phyloP scores from a whole-genome alignment of 2,797 vertebrate genomes.

The Tragopan temminckii region DNA sequence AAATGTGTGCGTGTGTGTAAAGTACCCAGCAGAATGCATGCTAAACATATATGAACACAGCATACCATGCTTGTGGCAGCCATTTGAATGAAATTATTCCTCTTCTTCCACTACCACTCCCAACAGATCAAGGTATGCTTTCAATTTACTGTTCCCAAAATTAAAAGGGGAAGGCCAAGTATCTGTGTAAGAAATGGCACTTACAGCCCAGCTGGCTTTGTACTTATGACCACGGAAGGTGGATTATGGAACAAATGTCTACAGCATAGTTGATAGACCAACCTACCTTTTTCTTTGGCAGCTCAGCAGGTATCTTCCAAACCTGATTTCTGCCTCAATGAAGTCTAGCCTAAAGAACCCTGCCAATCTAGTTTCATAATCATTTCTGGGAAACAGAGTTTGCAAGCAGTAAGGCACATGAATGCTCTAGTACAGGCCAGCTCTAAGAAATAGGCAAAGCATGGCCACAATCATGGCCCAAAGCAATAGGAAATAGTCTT shows the following conservation, averaged over 20 bases:
- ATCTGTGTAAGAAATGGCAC: background rate
- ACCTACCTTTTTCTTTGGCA: background rate
- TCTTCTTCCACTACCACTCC: background rate
- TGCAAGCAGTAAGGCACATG: background rate
- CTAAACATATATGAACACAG: fast-evolving
- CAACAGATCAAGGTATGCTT: fast-evolving
- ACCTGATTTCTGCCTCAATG: background rate
- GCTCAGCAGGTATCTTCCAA: background rate
- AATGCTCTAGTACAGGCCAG: background rate
- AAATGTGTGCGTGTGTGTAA: background rate
- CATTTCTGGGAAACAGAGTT: background rate
- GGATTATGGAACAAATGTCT: background rate
- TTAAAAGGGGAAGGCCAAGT: background rate
- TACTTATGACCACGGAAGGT: background rate
- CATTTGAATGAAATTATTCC: background rate
- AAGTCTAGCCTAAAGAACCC: background rate
- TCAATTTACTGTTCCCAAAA: background rate
- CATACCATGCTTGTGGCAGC: background rate
- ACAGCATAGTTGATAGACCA: background rate
- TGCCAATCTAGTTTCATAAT: background rate
- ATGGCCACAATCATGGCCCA: background rate
- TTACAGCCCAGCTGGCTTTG: background rate
- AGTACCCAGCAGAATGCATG: background rate
- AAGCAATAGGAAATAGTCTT: background rate
- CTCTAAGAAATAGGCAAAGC: background rate